phyloP scores from a whole-genome alignment of 2,797 vertebrate species.

The Delichon dasypus region DNA sequence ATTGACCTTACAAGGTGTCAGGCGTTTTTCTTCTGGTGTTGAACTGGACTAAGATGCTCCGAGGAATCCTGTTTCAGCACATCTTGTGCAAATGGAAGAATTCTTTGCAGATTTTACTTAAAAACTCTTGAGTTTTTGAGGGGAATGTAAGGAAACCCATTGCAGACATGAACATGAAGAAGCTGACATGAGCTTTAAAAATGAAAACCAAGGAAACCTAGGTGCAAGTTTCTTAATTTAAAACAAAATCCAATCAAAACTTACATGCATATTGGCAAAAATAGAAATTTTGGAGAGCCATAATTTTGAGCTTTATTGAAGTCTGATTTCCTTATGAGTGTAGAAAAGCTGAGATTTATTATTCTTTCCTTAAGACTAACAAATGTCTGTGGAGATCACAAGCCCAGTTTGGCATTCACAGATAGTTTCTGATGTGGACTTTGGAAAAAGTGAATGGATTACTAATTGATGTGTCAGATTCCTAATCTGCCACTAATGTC shows the following conservation, averaged over 20 bases:
- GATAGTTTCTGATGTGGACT: slow-evolving; percentile 50
- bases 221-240: background rate
- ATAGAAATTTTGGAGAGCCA: background rate
- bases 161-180: background rate
- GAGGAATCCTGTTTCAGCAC: background rate
- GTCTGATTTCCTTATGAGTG: background rate
- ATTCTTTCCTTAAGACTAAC: slow-evolving; percentile 28
- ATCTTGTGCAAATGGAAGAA: background rate
- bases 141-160: background rate
- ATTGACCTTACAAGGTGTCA: background rate
- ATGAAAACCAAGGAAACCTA: background rate
- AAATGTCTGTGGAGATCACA: slow-evolving; percentile 41
- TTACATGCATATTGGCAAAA: slow-evolving; percentile 8
- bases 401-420: slow-evolving; percentile 34
- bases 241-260: background rate
- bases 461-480: slow-evolving; percentile 56
- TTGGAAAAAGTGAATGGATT: slow-evolving; percentile 60
- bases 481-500: slow-evolving; percentile 48
- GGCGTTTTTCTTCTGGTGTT: background rate
- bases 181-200: background rate
- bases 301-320: background rate
- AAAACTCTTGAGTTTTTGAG: background rate
- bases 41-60: background rate
- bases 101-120: background rate
- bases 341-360: slow-evolving; percentile 27